Percentiles rank a stretch among this genome's conserved stretches.
phyloP scores from a whole-genome alignment of 2,888 invertebrate genomes.

The Apamea anceps region DNA sequence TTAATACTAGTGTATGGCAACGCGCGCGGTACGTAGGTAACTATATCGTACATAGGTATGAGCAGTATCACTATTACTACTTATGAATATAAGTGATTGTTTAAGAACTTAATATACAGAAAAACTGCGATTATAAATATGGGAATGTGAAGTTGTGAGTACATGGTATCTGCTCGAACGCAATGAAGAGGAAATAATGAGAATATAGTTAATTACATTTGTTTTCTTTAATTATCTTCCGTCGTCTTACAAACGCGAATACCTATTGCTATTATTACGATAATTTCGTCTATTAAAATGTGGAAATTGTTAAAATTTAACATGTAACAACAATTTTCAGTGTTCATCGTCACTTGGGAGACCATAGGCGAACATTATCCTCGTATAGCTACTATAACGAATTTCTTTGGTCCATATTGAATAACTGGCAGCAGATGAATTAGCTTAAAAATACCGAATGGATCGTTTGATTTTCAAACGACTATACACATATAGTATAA shows the following conservation, averaged over 20 bases:
- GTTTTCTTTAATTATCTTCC: constrained; percentile 63
- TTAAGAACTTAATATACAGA: constrained; percentile 82
- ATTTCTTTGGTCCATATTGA: constrained; percentile 80
- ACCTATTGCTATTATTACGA: constrained; percentile 72
- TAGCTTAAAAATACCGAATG: constrained; percentile 52
- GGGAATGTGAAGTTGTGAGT: constrained; percentile 81
- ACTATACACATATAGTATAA: constrained; percentile 53
- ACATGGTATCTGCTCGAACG: constrained; percentile 56
- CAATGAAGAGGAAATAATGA: constrained; percentile 51
- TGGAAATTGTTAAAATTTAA: constrained; percentile 85
- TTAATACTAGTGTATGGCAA: constrained; percentile 84
- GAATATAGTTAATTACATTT: constrained; percentile 52
- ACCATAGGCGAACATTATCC: constrained; percentile 67
- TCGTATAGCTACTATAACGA: constrained; percentile 66
- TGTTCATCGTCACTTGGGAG: constrained; percentile 71
- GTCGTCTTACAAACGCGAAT: constrained; percentile 66
- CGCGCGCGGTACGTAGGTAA: constrained; percentile 86
- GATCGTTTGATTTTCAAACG: constrained; percentile 48
- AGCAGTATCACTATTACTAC: constrained; percentile 69
- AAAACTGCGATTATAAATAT: constrained; percentile 74
- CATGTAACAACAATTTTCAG: constrained; percentile 84
- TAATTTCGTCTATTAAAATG: constrained; percentile 73
- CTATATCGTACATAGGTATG: constrained; percentile 78
- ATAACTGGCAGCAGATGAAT: constrained; percentile 65
- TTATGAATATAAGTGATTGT: constrained; percentile 73